Base-by-base conservation (phyloP, 2,113 vertebrate species). In the Leiothrix lutea region DNA sequence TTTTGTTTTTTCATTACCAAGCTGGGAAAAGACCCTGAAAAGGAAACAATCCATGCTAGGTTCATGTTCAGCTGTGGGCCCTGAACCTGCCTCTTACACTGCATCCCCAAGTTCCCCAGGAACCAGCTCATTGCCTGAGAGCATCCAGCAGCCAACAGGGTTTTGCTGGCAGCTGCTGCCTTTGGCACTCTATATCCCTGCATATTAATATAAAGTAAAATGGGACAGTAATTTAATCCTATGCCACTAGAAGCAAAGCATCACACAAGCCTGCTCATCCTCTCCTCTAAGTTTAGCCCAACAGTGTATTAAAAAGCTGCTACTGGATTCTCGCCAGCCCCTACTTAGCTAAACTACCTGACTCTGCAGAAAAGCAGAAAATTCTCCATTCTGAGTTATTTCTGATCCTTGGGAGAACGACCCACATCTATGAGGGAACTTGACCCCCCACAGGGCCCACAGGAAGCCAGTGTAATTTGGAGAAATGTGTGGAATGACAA, bases 321-420 rank as follows among this genome's bases (percentile, higher is more conserved):
- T 65, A 20, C 83, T 95, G 95, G 95, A 82, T 58, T 73, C 71
- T 73, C 0, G 82, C 95, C 96, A 96, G 87, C 29, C 58, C 38
- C 79, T 82, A 75, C 95, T 95, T 91, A 96, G 87, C 95, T 91
- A 66, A 95, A 94, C 81, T 92, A 80, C 79, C 92, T 96, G 95
- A 94, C 88, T 69, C 85, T 45, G 91, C 89, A 95, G 72, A 95
- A 86, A 3, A 86, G 61, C 62, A 80, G 77, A 78, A 81, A 81
- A 83, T 58, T 78, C 90, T 80, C 80, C 47, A 12, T 65, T 84
- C 91, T 80, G 31, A 72, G 86, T 29, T 53, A 60, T 80, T 94
- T 74, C 80, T 91, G 80, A 70, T 78, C 90, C 60, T 35, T 58
- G 80, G 56, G 69, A 97, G 84, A 84, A 94, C 0, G 1, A 95